phyloP scores from a whole-genome alignment of 1,140 invertebrate genomes.

The Lamellibrachia luymesi region DNA sequence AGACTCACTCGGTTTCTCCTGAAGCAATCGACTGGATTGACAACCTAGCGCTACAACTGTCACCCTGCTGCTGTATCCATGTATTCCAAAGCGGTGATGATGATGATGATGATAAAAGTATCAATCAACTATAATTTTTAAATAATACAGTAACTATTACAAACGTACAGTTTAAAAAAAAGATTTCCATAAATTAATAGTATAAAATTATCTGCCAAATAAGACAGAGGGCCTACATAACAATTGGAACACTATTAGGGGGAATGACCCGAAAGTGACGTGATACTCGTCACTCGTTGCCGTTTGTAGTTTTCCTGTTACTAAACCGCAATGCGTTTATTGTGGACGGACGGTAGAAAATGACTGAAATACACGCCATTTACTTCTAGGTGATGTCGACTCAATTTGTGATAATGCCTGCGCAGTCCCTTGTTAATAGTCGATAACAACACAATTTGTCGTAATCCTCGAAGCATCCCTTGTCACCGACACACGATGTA shows the following conservation, averaged over 20 bases:
- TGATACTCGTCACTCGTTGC: background rate
- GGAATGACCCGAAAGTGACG: background rate
- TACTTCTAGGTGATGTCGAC: background rate
- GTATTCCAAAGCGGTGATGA: too few relatives aligned
- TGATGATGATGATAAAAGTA: too few relatives aligned
- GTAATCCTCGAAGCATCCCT: background rate
- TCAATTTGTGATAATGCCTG: background rate
- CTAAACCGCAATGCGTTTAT: background rate
- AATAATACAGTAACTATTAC: too few relatives aligned
- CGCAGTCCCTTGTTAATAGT: background rate
- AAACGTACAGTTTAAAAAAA: too few relatives aligned
- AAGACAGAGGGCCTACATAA: too few relatives aligned
- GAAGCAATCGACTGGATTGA: too few relatives aligned
- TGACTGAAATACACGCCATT: background rate
- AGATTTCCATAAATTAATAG: too few relatives aligned
- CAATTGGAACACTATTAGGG: background rate
- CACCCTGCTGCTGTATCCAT: too few relatives aligned
- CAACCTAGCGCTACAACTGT: too few relatives aligned
- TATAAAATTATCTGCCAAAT: too few relatives aligned
- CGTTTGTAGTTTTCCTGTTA: background rate
- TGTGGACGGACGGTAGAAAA: background rate
- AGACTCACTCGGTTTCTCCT: too few relatives aligned
- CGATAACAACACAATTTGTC: background rate
- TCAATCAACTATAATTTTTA: too few relatives aligned
- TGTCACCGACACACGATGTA: background rate